These are phyloP conservation scores for Callipepla squamata DNA, from an alignment of 2,113 vertebrate species.

Conservation along the genomic window DNA sequence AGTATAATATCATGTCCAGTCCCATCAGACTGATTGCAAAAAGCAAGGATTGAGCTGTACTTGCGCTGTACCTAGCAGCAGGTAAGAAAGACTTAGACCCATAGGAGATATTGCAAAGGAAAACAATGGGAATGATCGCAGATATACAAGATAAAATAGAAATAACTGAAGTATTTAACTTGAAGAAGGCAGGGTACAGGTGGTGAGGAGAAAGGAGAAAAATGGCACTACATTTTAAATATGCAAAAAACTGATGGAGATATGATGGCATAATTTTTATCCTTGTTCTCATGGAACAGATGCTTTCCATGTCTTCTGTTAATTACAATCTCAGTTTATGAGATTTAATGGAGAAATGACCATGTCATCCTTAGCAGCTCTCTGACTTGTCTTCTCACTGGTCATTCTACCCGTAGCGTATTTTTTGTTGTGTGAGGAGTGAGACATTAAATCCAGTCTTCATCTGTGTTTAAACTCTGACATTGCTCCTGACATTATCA, in stretches of 20 bases:
- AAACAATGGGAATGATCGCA: fast-evolving
- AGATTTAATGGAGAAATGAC: not conserved
- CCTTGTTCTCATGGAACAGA: not conserved
- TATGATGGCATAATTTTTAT: not conserved
- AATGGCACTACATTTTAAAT: not conserved
- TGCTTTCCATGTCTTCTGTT: not conserved
- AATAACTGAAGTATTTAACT: not conserved
- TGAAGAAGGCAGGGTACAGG: not conserved
- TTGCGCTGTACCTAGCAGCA: not conserved
- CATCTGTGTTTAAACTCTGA: not conserved
- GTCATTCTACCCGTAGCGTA: not conserved
- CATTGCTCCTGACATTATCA: not conserved
- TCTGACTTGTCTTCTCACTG: not conserved
- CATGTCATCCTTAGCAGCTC: not conserved
- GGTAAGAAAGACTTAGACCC: not conserved
- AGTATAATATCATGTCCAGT: not conserved
- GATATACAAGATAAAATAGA: not conserved
- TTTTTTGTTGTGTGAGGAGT: not conserved
- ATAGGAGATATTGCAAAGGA: not conserved
- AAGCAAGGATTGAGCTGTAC: not conserved
- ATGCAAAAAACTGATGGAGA: not conserved
- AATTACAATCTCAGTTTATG: not conserved
- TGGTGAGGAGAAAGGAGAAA: not conserved
- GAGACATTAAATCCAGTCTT: not conserved
- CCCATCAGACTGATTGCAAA: not conserved